Conservation (phyloP, 37 sponge, comb jelly and placozoan species). For the Aphrocallistes beatrix region DNA sequence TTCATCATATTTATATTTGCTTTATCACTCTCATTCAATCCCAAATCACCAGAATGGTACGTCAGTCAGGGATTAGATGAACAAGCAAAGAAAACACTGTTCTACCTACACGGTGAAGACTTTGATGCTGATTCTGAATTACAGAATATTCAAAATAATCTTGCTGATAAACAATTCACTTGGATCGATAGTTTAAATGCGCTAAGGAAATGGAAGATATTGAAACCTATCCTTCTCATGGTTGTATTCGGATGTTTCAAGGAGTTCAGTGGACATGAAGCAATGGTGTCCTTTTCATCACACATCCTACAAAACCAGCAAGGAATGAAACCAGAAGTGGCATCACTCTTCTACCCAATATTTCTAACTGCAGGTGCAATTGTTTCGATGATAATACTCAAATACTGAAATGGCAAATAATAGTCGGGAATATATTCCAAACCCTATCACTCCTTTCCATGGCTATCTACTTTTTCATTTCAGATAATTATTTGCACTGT, state of each 20-base stretch:
- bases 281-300: neutral
- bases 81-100: too few species aligned
- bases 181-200: neutral
- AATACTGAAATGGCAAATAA: neutral
- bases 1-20: too few species aligned
- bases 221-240: neutral
- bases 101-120: neutral
- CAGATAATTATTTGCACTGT: neutral
- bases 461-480: neutral
- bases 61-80: too few species aligned
- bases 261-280: slow-evolving; percentile 8
- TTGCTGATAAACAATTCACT: neutral
- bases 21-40: too few species aligned
- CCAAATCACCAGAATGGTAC: too few species aligned
- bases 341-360: slow-evolving; percentile 19
- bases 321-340: neutral
- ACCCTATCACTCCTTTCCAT: neutral
- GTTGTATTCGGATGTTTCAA: neutral
- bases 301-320: neutral
- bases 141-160: neutral
- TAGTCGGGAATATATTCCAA: neutral
- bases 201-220: neutral
- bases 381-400: neutral
- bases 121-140: neutral
- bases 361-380: neutral